Conservation (phyloP, 2,888 invertebrate species). For the Metalampra italica region DNA sequence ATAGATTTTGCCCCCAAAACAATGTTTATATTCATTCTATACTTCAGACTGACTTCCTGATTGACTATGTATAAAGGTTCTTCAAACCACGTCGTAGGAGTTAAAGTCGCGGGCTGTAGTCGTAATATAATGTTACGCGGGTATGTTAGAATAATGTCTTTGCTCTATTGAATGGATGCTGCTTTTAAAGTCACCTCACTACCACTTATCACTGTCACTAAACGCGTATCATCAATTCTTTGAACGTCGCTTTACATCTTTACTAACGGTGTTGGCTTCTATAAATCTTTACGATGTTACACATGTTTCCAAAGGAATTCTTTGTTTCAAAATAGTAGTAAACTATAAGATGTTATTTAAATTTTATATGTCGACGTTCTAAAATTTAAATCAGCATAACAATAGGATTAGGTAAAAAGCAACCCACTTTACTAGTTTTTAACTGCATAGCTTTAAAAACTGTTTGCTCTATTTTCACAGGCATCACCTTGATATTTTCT, state of each 20-base stretch:
- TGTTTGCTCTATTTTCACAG: slow-evolving; percentile 11
- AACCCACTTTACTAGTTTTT: slow-evolving; percentile 11
- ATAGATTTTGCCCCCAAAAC: too few species aligned
- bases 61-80: too few species aligned
- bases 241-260: slow-evolving; percentile 21
- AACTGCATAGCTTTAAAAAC: slow-evolving; percentile 9
- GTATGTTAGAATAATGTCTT: neutral
- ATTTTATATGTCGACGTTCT: neutral
- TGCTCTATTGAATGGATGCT: neutral
- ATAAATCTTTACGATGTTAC: neutral
- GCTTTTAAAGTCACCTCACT: neutral
- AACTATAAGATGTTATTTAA: neutral
- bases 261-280: slow-evolving; percentile 3
- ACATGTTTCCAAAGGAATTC: neutral
- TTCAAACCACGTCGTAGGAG: too few species aligned
- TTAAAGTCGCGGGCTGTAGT: too few species aligned
- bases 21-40: too few species aligned
- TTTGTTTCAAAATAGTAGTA: neutral
- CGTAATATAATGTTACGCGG: neutral
- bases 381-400: slow-evolving; percentile 1
- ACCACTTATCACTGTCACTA: neutral
- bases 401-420: slow-evolving; percentile 1
- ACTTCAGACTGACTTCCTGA: too few species aligned
- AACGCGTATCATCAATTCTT: slow-evolving; percentile 17
- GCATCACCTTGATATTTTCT: slow-evolving; percentile 16